These are phyloP conservation scores for Coelopa frigida DNA, from an alignment of 1,140 invertebrate genomes.

Conservation along the genomic window DNA sequence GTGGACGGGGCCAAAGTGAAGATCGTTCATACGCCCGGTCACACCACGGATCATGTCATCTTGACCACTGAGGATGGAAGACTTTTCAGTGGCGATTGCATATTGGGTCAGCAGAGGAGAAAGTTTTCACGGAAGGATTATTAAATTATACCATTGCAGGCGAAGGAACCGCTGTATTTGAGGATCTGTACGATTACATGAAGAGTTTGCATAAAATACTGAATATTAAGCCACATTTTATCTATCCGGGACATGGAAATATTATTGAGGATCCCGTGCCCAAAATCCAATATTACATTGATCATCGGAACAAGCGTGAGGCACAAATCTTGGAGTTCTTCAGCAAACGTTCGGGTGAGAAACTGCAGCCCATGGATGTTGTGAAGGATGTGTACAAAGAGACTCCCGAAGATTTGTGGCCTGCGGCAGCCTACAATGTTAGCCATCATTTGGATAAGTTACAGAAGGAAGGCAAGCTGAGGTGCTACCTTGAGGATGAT, in stretches of 20 bases:
- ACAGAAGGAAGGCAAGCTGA: constrained; percentile 61
- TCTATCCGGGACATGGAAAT: constrained; percentile 94
- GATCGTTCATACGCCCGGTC: constrained; percentile 86
- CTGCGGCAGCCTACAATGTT: constrained; percentile 76
- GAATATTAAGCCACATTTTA: constrained; percentile 62
- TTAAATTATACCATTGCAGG: constrained; percentile 40
- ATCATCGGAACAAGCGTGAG: constrained; percentile 77
- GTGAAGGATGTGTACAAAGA: constrained; percentile 73
- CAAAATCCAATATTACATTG: constrained; percentile 81
- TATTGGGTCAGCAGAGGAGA: constrained; percentile 58
- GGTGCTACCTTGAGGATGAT: constrained; percentile 10
- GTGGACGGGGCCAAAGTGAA: constrained; percentile 83
- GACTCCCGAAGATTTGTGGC: constrained; percentile 64
- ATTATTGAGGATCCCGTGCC: constrained; percentile 65
- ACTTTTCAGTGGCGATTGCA: constrained; percentile 91
- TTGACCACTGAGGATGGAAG: constrained; percentile 79
- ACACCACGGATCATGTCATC: constrained; percentile 88
- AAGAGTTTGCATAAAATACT: constrained; percentile 75
- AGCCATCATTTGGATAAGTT: constrained; percentile 78
- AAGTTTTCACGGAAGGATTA: not conserved
- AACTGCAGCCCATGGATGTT: constrained; percentile 67
- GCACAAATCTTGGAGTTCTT: constrained; percentile 73
- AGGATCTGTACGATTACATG: constrained; percentile 88
- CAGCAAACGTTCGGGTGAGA: constrained; percentile 43
- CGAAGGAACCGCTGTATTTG: constrained; percentile 88